Evolutionary conservation across 2,888 invertebrate genomes (phyloP), one percentile per base, ranked within the genome.

Genomic region (Ditula angustiorana): DNA sequence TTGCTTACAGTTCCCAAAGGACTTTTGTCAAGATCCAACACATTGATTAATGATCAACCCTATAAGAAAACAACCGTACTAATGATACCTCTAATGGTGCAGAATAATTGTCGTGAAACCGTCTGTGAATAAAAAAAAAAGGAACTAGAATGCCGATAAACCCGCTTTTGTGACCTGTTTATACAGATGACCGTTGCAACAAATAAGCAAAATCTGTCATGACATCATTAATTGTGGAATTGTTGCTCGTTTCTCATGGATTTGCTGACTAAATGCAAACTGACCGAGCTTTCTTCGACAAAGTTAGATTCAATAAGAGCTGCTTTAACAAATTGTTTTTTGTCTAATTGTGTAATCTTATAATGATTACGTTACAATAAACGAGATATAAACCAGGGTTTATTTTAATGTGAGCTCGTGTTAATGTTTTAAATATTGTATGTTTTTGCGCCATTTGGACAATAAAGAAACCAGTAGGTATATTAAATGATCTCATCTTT

Each of bases 41-140:
- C 52, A 52, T 30, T 64, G 64, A 64, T 64, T 64, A 64, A 64
- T 64, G 64, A 64, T 59, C 53, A 44, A 57, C 62, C 35, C 23
- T 26, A 33, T 24, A 61, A 61, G 57, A 57, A 58, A 66, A 66
- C 61, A 66, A 61, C 62, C 26, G 35, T 16, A 44, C 68, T 68
- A 68, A 68, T 67, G 68, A 68, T 68, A 59, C 44, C n/a, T 66
- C 55, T 67, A 67, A 68, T 68, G 65, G 67, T 65, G 67, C 69
- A 37, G 64, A 67, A 67, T 65, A 56, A 64, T 64, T 61, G 57
- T 61, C 37, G 23, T 13, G 57, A 5, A 64, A 64, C 61, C 61
- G 46, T 59, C 47, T 64, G 58, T 46, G 52, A 58, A 50, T 63
- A 47, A 2, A 55, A 55, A 61, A 46, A 62, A 56, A 24, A 23